Evolutionary conservation across 2,888 invertebrate species (phyloP).

Genomic region (Helobdella robusta): DNA sequence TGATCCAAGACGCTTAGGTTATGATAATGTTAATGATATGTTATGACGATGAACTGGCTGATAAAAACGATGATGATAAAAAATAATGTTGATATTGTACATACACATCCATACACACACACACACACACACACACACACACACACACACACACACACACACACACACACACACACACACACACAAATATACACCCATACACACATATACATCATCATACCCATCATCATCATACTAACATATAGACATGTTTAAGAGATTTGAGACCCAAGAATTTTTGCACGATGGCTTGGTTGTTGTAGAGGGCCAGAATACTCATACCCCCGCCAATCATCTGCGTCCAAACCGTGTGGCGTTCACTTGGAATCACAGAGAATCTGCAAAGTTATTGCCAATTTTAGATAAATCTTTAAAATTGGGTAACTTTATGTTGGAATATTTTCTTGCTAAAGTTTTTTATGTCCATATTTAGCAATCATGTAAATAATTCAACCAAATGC

Average conservation of each 20-base stretch:
- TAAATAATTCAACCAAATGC: too few relatives aligned
- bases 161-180: too few relatives aligned
- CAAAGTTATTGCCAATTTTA: neutral
- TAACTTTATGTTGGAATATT: too few relatives aligned
- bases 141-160: too few relatives aligned
- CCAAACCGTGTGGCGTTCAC: slow-evolving; percentile 79
- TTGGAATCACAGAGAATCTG: slow-evolving; percentile 65
- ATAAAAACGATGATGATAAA: neutral
- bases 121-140: too few relatives aligned
- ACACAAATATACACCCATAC: too few relatives aligned
- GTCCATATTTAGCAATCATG: too few relatives aligned
- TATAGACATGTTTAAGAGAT: slow-evolving; percentile 38
- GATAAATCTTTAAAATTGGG: neutral
- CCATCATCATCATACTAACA: slow-evolving; percentile 16
- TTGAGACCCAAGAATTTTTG: slow-evolving; percentile 83
- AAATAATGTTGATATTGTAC: too few relatives aligned
- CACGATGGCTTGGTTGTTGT: slow-evolving; percentile 83
- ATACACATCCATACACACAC: too few relatives aligned
- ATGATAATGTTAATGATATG: neutral
- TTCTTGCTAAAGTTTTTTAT: too few relatives aligned
- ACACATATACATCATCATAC: neutral
- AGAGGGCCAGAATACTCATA: slow-evolving; percentile 78
- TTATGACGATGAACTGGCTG: neutral
- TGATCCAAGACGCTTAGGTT: neutral
- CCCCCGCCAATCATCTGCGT: slow-evolving; percentile 71